These are phyloP conservation scores for Argyrosomus regius DNA, from an alignment of 2,797 vertebrate species.

Conservation along the genomic window DNA sequence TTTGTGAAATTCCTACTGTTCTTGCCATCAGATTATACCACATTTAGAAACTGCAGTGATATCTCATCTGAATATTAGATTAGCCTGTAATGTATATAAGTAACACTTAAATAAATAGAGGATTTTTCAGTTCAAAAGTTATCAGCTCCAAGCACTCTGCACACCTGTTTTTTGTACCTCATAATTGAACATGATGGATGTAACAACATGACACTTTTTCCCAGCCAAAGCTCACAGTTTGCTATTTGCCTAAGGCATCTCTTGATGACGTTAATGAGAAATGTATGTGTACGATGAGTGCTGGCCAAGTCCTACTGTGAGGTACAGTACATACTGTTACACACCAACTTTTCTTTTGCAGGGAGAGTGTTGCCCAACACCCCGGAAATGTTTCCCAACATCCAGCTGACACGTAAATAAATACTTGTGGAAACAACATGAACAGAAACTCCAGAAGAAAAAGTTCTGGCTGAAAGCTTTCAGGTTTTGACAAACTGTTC, in stretches of 20 bases:
- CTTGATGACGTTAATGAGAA: constrained; percentile 22
- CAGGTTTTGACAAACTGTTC: constrained; percentile 3
- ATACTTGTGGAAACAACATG: not conserved
- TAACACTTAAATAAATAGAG: not conserved
- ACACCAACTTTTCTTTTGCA: not conserved
- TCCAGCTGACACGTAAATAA: not conserved
- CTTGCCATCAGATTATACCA: constrained; percentile 5
- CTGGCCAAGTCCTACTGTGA: not conserved
- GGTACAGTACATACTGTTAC: constrained; percentile 26
- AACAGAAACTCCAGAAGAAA: not conserved
- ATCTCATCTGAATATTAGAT: not conserved
- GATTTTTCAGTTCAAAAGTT: constrained; percentile 6
- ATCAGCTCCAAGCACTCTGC: constrained; percentile 16
- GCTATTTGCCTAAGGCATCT: constrained; percentile 28
- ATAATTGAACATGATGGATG: constrained; percentile 11
- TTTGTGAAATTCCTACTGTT: constrained; percentile 5
- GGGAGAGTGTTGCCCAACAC: constrained; percentile 7
- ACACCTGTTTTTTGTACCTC: constrained; percentile 14
- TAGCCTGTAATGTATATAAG: not conserved
- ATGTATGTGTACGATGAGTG: constrained; percentile 10
- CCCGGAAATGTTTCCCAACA: constrained; percentile 1
- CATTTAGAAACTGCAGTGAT: not conserved
- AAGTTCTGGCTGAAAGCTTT: not conserved
- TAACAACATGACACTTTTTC: constrained; percentile 1
- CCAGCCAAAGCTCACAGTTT: not conserved